phyloP scores from a whole-genome alignment of 2,113 vertebrate genomes.

The Caranx ignobilis region DNA sequence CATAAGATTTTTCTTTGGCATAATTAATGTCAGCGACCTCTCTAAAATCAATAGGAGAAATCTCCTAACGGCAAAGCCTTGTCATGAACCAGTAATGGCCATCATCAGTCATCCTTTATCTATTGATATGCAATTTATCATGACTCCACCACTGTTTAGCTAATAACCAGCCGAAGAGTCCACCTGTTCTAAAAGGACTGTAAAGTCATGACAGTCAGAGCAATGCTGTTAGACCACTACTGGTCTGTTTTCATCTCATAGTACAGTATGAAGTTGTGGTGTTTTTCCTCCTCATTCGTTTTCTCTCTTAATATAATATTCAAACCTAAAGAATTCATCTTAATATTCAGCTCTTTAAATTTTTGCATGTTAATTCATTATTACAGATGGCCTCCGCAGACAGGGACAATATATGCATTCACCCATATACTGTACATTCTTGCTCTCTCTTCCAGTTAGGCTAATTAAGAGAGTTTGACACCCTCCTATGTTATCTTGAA shows the following conservation, averaged over 20 bases:
- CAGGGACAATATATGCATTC: not conserved
- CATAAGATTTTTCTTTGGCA: slow-evolving; percentile 50
- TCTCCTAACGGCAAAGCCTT: slow-evolving; percentile 63
- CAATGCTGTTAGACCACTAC: slow-evolving; percentile 33
- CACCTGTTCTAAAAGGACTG: not conserved
- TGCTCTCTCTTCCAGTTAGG: not conserved
- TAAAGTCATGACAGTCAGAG: not conserved
- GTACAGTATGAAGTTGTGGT: slow-evolving; percentile 76
- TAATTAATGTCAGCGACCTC: slow-evolving; percentile 72
- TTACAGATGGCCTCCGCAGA: not conserved
- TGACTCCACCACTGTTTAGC: slow-evolving; percentile 15
- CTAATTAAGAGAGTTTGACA: not conserved
- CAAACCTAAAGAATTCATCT: not conserved
- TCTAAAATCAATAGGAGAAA: slow-evolving; percentile 69
- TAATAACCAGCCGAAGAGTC: slow-evolving; percentile 21
- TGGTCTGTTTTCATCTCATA: slow-evolving; percentile 57
- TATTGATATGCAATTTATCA: slow-evolving; percentile 67
- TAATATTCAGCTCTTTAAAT: not conserved
- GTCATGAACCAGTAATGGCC: slow-evolving; percentile 65
- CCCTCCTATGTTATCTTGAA: not conserved
- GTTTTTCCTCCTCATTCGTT: not conserved
- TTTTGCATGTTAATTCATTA: not conserved
- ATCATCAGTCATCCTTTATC: slow-evolving; percentile 72
- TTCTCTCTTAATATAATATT: not conserved
- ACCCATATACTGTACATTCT: no score